Evolutionary conservation across 2,888 invertebrate genomes (phyloP), one percentile per base, ranked within the genome.

Genomic region (Euspilapteryx auroguttella): DNA sequence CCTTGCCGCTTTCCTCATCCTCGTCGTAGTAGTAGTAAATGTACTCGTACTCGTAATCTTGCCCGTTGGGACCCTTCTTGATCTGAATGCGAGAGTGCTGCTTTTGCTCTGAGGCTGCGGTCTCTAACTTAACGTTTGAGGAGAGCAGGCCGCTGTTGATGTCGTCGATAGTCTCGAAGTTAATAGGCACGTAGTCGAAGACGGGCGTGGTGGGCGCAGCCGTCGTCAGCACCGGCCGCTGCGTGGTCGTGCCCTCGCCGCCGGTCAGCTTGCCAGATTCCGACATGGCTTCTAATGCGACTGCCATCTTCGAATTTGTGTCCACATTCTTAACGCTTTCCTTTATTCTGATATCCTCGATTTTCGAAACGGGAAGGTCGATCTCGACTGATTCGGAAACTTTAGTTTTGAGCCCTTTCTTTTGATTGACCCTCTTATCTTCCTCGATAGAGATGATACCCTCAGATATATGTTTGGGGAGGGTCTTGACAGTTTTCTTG

Each of bases 41-140:
- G 49, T 93, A 93, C 53, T 93, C 93, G 48, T 92, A 93, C 55
- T 93, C 93, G 48, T 92, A 92, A 49, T 93, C 92, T 55, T 91
- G 87, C 2, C 92, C 92, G 46, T 92, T 91, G 2, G 90, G 89
- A 9, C 89, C 92, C 49, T 91, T 92, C 47, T 92, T 90, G 17
- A 92, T 85, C 76, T 91, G 85, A 40, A 88, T 86, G 34, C 86
- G 75, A 0, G 87, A 87, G 38, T 86, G 82, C 42, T 80, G 80
- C 37, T 79, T 82, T 42, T 83, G 83, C 49, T 86, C 86, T 11
- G 84, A 81, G 1, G 83, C 84, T 22, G 85, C 83, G 1, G 80
- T 79, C 35, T 82, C 79, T 12, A 83, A 53, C 28, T 76, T 78
- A n/a, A 76, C 57, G 27, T 77, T 66, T 23, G 80, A 79, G 8